phyloP scores from a whole-genome alignment of 2,888 invertebrate genomes.

The Thyatira batis region DNA sequence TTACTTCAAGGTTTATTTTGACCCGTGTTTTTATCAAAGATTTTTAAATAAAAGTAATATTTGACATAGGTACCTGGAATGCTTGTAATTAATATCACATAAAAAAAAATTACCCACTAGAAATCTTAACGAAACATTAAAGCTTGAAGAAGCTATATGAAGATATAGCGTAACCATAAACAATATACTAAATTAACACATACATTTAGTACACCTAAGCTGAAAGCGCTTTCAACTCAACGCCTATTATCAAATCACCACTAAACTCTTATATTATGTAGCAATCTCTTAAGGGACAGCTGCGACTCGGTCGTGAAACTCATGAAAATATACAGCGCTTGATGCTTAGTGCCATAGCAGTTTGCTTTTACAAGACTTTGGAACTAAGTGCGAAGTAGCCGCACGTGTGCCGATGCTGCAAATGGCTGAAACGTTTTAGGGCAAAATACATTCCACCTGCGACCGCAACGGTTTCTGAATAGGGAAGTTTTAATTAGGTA shows the following conservation, averaged over 20 bases:
- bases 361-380: constrained; percentile 66
- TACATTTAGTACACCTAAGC: not conserved
- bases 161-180: too few relatives aligned
- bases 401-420: constrained; percentile 59
- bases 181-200: too few relatives aligned
- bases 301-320: constrained; percentile 27
- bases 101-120: too few relatives aligned
- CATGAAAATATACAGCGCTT: constrained; percentile 67
- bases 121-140: too few relatives aligned
- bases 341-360: constrained; percentile 58
- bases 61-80: too few relatives aligned
- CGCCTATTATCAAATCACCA: constrained; percentile 25
- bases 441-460: constrained; percentile 61
- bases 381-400: constrained; percentile 68
- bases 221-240: constrained; percentile 3
- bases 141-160: too few relatives aligned
- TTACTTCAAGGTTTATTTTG: too few relatives aligned
- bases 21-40: constrained; percentile 9
- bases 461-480: constrained; percentile 37
- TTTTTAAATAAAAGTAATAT: too few relatives aligned
- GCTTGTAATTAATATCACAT: too few relatives aligned
- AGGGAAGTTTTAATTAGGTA: constrained; percentile 54
- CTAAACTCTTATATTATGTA: constrained; percentile 19
- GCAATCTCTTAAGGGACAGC: constrained; percentile 55
- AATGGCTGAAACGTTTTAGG: constrained; percentile 68